A percentile compares a stretch with the other conserved stretches of the same genome.
These are phyloP conservation scores for Heliconius charithonia DNA, from an alignment of 2,888 invertebrate genomes.

Conservation along the genomic window DNA sequence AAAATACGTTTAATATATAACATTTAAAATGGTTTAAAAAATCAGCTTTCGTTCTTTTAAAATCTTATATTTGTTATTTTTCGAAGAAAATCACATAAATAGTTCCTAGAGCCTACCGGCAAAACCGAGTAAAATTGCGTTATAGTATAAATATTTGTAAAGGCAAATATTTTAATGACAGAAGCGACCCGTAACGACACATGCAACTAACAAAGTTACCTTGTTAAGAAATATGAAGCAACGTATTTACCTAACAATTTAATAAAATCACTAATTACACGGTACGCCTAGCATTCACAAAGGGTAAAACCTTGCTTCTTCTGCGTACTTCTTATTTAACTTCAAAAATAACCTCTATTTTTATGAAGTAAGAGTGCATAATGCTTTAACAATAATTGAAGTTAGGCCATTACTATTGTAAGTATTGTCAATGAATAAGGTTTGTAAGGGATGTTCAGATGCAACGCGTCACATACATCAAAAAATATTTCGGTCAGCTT, in stretches of 20 bases:
- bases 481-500: conserved; percentile 51
- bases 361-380: conserved; percentile 48
- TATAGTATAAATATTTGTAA: conserved; percentile 36
- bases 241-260: conserved; percentile 80
- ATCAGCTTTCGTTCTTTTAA: background rate
- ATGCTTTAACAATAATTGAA: conserved; percentile 36
- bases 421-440: conserved; percentile 64
- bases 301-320: conserved; percentile 63
- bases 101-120: background rate
- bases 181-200: conserved; percentile 47
- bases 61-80: background rate
- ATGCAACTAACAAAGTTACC: conserved; percentile 55
- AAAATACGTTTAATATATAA: background rate
- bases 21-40: background rate
- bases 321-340: conserved; percentile 49
- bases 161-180: conserved; percentile 40
- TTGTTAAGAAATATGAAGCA: conserved; percentile 55
- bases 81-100: background rate
- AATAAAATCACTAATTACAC: conserved; percentile 80
- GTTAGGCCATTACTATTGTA: conserved; percentile 51
- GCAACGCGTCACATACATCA: conserved; percentile 58
- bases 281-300: conserved; percentile 73
- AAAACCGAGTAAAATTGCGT: conserved; percentile 27
- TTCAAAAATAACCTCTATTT: conserved; percentile 52
- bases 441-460: conserved; percentile 81